Evolutionary conservation across 2,113 vertebrate genomes (phyloP), one percentile per base, ranked within the genome.

Genomic region (Dissostichus mawsoni): DNA sequence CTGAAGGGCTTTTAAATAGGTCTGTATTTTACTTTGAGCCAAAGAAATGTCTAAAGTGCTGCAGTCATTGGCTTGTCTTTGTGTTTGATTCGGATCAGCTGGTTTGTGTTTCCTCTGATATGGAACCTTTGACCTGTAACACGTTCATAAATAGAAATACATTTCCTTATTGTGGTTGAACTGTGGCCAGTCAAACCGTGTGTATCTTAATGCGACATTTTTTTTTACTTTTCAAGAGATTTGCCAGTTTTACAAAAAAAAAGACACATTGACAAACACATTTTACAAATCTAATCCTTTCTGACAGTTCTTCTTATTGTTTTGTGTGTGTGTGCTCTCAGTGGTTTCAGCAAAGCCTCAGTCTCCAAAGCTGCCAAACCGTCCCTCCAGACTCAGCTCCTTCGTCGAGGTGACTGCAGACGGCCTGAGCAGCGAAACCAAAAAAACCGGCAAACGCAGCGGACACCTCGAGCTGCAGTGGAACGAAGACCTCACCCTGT

Each of bases 281-380:
- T 23, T 56, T 20, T 51, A 12, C n/a, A 1, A 44, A 18, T 41
- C 18, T n/a, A 4, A 63, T 51, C 9, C 2, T 14, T 11, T n/a
- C 0, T 23, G 5, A 29, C 25, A 4, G 0, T 33, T n/a, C 14
- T 14, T 1, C 0, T 65, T 29, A 1, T 14, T 23, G 3, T 51
- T 72, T 2, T 53, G 45, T 74, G 13, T 72, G 3, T 59, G 11
- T 45, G 25, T 29, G 25, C 52, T 44, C 0, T 16, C 92, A 99
- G 98, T 98, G 33, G 92, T 98, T 78, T 98, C 97, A 0, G 96
- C 97, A n/a, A 97, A 95, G 94, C 97, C 97, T 55, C 97, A 97
- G 92, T 97, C 90, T 12, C 97, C 97, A 52, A 98, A 97, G 90
- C 95, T 92, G 12, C 96, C 96, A 16, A 95, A 73, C 84, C 95